phyloP scores from a whole-genome alignment of 2,113 vertebrate genomes.

The Daphoenositta chrysoptera region DNA sequence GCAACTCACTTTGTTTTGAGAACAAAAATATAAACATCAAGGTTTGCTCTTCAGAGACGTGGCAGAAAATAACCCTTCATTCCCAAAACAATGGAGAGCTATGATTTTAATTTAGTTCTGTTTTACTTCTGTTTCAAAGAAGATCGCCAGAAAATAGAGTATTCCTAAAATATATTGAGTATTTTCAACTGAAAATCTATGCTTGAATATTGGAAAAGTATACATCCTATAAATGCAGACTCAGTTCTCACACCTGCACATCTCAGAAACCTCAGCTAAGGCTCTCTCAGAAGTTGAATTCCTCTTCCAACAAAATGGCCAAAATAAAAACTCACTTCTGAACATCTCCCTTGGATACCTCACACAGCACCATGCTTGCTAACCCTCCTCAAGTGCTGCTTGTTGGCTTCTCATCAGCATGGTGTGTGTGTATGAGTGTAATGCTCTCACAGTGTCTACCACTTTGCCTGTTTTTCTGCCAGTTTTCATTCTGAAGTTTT shows the following conservation, averaged over 20 bases:
- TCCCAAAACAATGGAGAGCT: background rate
- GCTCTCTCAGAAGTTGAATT: background rate
- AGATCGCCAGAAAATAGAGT: background rate
- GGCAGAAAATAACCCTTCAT: background rate
- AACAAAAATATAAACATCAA: background rate
- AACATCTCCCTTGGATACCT: background rate
- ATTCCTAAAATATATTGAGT: background rate
- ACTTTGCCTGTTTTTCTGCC: background rate
- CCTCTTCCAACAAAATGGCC: background rate
- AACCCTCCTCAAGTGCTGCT: background rate
- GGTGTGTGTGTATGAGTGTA: too few relatives aligned
- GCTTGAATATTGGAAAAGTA: background rate
- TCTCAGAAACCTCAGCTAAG: background rate
- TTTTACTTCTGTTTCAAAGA: background rate
- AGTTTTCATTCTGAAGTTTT: background rate
- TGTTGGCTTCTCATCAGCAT: background rate
- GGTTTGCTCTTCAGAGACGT: constrained; percentile 3
- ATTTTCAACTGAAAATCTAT: background rate
- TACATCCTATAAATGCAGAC: background rate
- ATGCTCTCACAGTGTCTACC: background rate
- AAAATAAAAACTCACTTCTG: background rate
- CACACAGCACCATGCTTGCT: accelerated
- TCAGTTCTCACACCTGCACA: background rate
- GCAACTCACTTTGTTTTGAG: background rate
- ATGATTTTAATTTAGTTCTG: constrained; percentile 11